Conservation (phyloP, 1,140 invertebrate genomes). For the Chymomyza costata region DNA sequence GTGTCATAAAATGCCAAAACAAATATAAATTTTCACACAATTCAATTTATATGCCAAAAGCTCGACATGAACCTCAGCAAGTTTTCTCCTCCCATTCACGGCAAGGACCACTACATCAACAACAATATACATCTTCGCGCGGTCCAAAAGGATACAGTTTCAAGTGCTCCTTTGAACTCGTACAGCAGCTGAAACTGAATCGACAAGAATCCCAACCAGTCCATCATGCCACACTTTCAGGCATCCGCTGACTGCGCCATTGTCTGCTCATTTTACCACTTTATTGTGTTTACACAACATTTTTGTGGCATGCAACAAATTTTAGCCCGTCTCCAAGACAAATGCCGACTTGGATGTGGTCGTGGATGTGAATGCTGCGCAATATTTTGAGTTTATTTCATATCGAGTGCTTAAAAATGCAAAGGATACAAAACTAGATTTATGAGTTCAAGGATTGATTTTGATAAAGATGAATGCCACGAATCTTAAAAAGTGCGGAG, state of each 20-base stretch:
- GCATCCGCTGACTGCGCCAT: conserved; percentile 24
- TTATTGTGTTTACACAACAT: conserved; percentile 57
- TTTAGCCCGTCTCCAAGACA: too few relatives aligned
- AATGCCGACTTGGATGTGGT: too few relatives aligned
- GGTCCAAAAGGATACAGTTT: too few relatives aligned
- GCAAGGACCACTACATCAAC: neutral
- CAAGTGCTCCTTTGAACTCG: too few relatives aligned
- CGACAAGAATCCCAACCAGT: conserved; percentile 5
- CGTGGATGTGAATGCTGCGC: too few relatives aligned
- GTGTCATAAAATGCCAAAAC: conserved; percentile 61
- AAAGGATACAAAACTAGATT: too few relatives aligned
- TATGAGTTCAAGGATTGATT: too few relatives aligned
- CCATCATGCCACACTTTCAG: neutral
- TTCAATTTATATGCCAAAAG: conserved; percentile 56
- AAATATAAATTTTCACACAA: conserved; percentile 61
- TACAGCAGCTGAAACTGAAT: neutral
- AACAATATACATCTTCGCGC: too few relatives aligned
- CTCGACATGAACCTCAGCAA: neutral
- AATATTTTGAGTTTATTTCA: too few relatives aligned
- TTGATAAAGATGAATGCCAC: too few relatives aligned
- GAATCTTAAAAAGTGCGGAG: too few relatives aligned
- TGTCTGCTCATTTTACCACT: conserved; percentile 65
- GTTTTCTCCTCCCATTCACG: neutral
- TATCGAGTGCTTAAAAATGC: too few relatives aligned
- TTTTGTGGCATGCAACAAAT: conserved; percentile 18